phyloP scores from a whole-genome alignment of 2,888 invertebrate genomes.

The Limnephilus rhombicus region DNA sequence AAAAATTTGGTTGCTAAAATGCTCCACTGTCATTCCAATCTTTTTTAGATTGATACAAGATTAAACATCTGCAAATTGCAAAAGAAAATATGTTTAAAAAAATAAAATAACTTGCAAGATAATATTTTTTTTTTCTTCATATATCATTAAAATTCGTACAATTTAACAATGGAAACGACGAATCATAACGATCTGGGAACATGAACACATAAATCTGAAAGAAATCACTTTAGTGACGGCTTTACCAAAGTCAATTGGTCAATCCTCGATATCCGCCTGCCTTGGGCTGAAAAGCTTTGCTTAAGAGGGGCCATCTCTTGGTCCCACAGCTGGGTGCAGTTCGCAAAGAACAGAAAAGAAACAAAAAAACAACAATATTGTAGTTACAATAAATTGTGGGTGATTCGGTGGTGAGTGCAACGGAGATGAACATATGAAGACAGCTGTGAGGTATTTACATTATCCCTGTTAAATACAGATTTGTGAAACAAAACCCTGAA shows the following conservation, averaged over 20 bases:
- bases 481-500: neutral
- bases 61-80: neutral
- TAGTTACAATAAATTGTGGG: conserved; percentile 10
- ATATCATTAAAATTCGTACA: neutral
- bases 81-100: neutral
- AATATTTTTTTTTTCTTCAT: too few relatives aligned
- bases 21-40: too few relatives aligned
- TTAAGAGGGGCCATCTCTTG: conserved; percentile 92
- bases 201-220: conserved; percentile 3
- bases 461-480: neutral
- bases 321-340: conserved; percentile 85
- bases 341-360: conserved; percentile 56
- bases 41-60: neutral
- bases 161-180: neutral
- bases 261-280: conserved; percentile 90
- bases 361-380: conserved; percentile 60
- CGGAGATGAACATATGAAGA: neutral
- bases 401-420: neutral
- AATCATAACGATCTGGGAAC: neutral
- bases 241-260: conserved; percentile 90
- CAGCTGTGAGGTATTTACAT: neutral
- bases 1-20: too few relatives aligned
- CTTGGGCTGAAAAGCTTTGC: conserved; percentile 86
- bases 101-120: too few relatives aligned
- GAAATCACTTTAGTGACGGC: conserved; percentile 5